Base-by-base conservation (phyloP, 1,140 invertebrate species). In the Aporrectodea caliginosa region DNA sequence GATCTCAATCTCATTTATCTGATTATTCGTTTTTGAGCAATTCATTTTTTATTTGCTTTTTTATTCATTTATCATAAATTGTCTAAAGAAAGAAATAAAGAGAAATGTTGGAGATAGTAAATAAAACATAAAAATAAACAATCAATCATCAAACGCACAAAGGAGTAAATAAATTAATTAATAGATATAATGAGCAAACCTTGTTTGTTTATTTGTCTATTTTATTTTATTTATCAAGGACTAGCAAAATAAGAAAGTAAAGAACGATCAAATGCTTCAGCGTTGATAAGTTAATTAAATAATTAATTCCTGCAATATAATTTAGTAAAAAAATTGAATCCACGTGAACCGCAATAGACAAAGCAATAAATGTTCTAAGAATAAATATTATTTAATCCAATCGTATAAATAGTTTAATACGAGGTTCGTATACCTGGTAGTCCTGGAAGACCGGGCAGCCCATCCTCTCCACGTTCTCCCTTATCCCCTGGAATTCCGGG, bases 401-500 rank as follows among this genome's bases (percentile, higher is more conserved):
- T 22, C 43, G 22, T 22, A 22, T 58, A 22, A 58, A 12, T 58
- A 22, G 22, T 22, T 22, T 58, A 6, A 12, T 58, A 22, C 6
- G 6, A 6, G 6, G 43, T 12, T 22, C 43, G 22, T 22, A 12
- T 6, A 84, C 84, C 84, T 75, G 83, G 80, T 32, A 82, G 69
- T 68, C 84, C 84, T 30, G 84, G 84, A 68, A 83, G 32, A 75
- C 84, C 84, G 1, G 84, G 77, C 12, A 77, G 79, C 33, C 85
- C 85, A 58, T 81, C 81, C 73, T 83, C 77, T 30, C 85, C 85
- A 16, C 81, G 81, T 27, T 82, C 82, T 78, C 85, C 85, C 34
- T 83, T 84, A 16, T 73, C 77, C 68, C 84, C 84, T 32, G 78
- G 80, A 27, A 78, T 80, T 72, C 85, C 85, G 0, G 84, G 72